phyloP scores from a whole-genome alignment of 2,797 vertebrate genomes.

The Labeo calbasu region DNA sequence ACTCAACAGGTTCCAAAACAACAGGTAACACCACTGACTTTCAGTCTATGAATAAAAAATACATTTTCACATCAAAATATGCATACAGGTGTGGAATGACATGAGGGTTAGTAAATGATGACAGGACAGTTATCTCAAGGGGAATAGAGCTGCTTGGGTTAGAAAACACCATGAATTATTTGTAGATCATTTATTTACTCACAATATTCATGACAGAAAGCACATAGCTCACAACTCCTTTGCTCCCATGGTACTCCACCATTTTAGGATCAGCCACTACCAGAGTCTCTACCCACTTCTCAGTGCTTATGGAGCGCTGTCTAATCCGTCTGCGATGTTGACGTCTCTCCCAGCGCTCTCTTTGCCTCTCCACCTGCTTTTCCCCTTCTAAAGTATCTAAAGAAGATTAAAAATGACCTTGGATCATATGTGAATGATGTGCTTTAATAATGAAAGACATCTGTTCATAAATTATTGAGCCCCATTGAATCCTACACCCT shows the following conservation, averaged over 20 bases:
- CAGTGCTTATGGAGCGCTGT: constrained; percentile 89
- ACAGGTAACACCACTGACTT: background rate
- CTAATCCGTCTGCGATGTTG: constrained; percentile 74
- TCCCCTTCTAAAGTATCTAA: constrained; percentile 70
- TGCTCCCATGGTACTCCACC: constrained; percentile 90
- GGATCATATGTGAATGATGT: background rate
- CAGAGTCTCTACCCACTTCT: constrained; percentile 97
- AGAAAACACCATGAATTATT: background rate
- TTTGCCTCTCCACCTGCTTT: constrained; percentile 71
- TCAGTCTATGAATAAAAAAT: background rate
- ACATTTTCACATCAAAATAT: background rate
- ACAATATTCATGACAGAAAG: constrained; percentile 98
- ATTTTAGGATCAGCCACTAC: constrained; percentile 96
- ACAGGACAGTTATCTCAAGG: background rate
- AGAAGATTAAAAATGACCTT: constrained; percentile 7
- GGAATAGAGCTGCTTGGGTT: background rate
- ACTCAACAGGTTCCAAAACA: background rate
- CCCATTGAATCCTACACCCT: background rate
- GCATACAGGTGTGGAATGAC: background rate
- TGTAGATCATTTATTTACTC: constrained; percentile 67
- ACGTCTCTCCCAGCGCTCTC: constrained; percentile 84
- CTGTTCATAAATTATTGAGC: background rate
- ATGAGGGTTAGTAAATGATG: background rate
- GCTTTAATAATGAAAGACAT: background rate
- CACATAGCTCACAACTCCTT: constrained; percentile 87